Evolutionary conservation across 2,797 vertebrate species (phyloP).

Genomic region (Macropus fuliginosus): DNA sequence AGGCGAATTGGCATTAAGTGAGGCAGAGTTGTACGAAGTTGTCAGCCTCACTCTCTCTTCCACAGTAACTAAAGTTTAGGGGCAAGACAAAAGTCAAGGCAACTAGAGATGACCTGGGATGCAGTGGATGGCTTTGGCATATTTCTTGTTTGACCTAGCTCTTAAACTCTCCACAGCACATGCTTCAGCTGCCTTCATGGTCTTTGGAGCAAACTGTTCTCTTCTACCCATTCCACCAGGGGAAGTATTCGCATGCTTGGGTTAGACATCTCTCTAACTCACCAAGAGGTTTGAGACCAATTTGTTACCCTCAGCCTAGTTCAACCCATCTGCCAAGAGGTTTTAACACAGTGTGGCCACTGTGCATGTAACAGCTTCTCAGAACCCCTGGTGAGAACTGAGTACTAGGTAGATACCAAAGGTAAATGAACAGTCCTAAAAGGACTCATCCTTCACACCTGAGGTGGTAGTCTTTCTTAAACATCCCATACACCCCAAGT

Average conservation of each 20-base stretch:
- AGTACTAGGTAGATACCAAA: neutral
- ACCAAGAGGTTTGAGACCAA: no score
- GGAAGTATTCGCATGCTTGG: no score
- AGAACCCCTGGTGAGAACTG: neutral
- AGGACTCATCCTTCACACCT: neutral
- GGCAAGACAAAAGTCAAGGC: neutral
- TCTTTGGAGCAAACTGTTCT: no score
- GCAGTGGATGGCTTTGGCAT: neutral
- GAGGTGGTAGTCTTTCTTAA: neutral
- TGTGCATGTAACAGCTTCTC: neutral
- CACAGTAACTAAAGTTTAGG: neutral
- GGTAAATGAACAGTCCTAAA: neutral
- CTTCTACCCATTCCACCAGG: no score
- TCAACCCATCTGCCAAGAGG: neutral
- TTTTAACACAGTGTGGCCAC: neutral
- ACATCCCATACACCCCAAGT: neutral
- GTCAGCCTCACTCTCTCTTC: no score
- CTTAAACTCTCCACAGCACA: neutral
- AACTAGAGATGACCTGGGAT: neutral
- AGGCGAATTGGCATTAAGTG: neutral
- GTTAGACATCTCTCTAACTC: no score
- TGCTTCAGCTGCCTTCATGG: no score
- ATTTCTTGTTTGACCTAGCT: neutral
- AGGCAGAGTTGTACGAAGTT: neutral
- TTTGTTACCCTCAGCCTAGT: neutral